phyloP scores from a whole-genome alignment of 2,888 invertebrate species.

The Scaptomyza tumidula region DNA sequence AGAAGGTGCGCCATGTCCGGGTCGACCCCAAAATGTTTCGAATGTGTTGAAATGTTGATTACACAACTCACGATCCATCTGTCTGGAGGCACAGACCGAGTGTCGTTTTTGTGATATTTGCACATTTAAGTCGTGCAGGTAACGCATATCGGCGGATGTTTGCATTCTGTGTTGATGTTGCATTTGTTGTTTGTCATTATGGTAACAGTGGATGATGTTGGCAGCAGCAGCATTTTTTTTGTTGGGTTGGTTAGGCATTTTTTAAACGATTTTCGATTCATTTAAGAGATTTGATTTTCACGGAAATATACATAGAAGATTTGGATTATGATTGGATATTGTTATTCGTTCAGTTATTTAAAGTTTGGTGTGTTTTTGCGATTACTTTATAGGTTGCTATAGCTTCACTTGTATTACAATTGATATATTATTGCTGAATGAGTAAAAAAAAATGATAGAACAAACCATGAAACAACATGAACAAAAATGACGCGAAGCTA shows the following conservation, averaged over 20 bases:
- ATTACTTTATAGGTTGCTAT: slow-evolving; percentile 75
- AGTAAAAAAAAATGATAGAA: slow-evolving; percentile 46
- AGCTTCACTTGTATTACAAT: slow-evolving; percentile 82
- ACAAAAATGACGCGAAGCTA: slow-evolving; percentile 6
- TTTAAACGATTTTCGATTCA: slow-evolving; percentile 12
- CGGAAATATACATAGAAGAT: slow-evolving; percentile 77
- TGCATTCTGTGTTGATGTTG: slow-evolving; percentile 60
- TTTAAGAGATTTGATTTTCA: slow-evolving; percentile 38
- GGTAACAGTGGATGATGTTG: background rate
- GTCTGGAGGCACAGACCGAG: slow-evolving; percentile 78
- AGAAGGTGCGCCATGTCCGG: slow-evolving; percentile 86
- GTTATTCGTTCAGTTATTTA: slow-evolving; percentile 49
- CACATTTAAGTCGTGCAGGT: slow-evolving; percentile 85
- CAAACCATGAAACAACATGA: slow-evolving; percentile 58
- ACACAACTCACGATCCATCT: slow-evolving; percentile 87
- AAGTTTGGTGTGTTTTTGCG: slow-evolving; percentile 63
- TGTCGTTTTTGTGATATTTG: slow-evolving; percentile 86
- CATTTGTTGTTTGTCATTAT: slow-evolving; percentile 17
- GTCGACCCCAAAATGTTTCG: slow-evolving; percentile 92
- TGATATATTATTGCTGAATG: slow-evolving; percentile 78
- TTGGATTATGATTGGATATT: slow-evolving; percentile 66
- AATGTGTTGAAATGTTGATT: slow-evolving; percentile 90
- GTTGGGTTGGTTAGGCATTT: slow-evolving; percentile 23
- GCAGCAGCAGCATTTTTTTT: slow-evolving; percentile 14
- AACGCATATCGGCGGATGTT: slow-evolving; percentile 83